phyloP scores from a whole-genome alignment of 2,113 vertebrate genomes.

The Xiphophorus couchianus region DNA sequence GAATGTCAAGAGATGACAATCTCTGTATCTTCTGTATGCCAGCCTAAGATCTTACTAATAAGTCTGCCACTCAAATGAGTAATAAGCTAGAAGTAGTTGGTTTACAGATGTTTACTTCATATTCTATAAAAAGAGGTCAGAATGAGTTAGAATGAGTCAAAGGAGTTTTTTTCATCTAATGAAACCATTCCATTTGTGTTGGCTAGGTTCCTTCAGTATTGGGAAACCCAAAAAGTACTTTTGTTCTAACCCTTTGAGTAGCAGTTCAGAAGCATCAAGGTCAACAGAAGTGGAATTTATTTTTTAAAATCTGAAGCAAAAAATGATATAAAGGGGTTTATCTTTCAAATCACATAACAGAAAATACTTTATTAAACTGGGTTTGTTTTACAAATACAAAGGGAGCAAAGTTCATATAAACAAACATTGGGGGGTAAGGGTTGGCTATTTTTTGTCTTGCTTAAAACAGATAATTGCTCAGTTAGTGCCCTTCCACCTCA shows the following conservation, averaged over 20 bases:
- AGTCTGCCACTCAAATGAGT: no score
- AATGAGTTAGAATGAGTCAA: no score
- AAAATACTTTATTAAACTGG: background rate
- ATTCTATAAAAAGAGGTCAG: background rate
- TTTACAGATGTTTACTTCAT: background rate
- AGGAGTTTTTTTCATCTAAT: background rate
- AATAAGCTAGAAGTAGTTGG: no score
- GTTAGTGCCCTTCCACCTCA: background rate
- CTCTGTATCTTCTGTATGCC: background rate
- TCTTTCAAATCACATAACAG: background rate
- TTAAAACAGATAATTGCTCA: slow-evolving; percentile 29
- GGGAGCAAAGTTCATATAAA: slow-evolving; percentile 15
- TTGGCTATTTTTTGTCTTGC: background rate
- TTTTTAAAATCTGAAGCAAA: background rate
- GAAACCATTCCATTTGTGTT: slow-evolving; percentile 2
- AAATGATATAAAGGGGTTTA: background rate
- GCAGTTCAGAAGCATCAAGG: slow-evolving; percentile 6
- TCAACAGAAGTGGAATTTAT: background rate
- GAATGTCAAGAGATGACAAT: background rate
- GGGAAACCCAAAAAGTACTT: background rate
- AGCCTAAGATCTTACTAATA: no score
- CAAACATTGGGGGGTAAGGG: slow-evolving; percentile 5
- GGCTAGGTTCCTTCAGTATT: background rate
- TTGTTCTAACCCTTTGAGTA: slow-evolving; percentile 3
- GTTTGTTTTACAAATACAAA: slow-evolving; percentile 19